Conservation (phyloP, 2,888 invertebrate genomes). For the Monopis laevigella region DNA sequence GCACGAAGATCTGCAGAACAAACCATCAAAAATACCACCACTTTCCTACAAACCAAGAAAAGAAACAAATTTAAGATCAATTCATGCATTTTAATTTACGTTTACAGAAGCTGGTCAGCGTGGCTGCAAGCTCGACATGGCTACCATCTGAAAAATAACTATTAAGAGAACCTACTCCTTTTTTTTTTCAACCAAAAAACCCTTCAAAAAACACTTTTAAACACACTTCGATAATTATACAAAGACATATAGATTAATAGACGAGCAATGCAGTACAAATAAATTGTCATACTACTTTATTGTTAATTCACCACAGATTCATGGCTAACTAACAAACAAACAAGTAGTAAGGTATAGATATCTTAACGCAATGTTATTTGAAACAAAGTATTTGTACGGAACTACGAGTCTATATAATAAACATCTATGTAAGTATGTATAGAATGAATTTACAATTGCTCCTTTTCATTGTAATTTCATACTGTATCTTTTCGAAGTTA, state of each 20-base stretch:
- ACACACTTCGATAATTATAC: constrained; percentile 10
- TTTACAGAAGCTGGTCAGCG: constrained; percentile 37
- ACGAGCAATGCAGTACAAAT: no score
- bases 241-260: no score
- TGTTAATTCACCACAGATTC: no score
- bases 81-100: constrained; percentile 34
- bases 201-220: neutral
- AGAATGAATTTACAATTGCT: no score
- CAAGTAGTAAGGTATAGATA: no score
- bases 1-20: constrained; percentile 81
- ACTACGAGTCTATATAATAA: no score
- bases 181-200: neutral
- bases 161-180: constrained; percentile 41
- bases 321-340: no score
- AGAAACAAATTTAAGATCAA: neutral
- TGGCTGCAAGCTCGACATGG: constrained; percentile 27
- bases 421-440: no score
- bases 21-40: neutral
- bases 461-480: constrained; percentile 42
- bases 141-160: constrained; percentile 50
- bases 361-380: no score
- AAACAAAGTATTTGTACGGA: no score
- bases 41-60: neutral
- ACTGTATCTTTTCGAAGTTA: constrained; percentile 25
- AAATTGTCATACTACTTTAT: no score